Evolutionary conservation across 2,113 vertebrate species (phyloP), one percentile per base, ranked within the genome.

Genomic region (Climacteris rufus): DNA sequence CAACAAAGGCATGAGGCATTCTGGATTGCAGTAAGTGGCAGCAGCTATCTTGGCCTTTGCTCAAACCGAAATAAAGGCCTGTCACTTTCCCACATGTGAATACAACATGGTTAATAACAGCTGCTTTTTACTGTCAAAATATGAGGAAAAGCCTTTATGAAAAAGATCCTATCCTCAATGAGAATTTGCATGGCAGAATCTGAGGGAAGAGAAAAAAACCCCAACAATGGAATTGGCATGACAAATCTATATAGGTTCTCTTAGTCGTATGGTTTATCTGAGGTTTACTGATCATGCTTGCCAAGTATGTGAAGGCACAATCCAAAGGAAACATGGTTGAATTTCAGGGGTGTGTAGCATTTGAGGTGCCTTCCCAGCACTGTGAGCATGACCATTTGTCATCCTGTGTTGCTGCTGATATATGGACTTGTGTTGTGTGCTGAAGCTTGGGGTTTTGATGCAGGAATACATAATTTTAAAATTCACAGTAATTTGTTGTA

Each of bases 191-290:
- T 20, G 15, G 33, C 40, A 87, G 30, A 60, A 50, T 83, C 27
- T 65, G n/a, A 39, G 23, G 2, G 3, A 7, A 5, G 7, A 1
- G 1, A 7, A 19, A 13, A 20, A 4, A 23, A 6, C 2, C 25
- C 24, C 44, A 60, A 4, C 6, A 21, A 6, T 20, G 11, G 15
- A 65, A 66, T 2, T 61, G 25, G 2, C 31, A 24, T 40, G 42
- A 50, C 23, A 57, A 54, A 78, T 8, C 35, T 71, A 6, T 7
- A 1, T 4, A 18, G 7, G 5, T 63, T 75, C 12, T 72, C 11
- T 69, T 66, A 4, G 9, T 25, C 28, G 31, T 23, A 7, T 69
- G 27, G 31, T 33, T 49, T 50, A 5, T 40, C 15, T 37, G 19
- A 79, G 23, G 7, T 27, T 70, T 66, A 25, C 63, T 57, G 63